phyloP scores from a whole-genome alignment of 2,113 vertebrate genomes.

The Chaetodon auriga region DNA sequence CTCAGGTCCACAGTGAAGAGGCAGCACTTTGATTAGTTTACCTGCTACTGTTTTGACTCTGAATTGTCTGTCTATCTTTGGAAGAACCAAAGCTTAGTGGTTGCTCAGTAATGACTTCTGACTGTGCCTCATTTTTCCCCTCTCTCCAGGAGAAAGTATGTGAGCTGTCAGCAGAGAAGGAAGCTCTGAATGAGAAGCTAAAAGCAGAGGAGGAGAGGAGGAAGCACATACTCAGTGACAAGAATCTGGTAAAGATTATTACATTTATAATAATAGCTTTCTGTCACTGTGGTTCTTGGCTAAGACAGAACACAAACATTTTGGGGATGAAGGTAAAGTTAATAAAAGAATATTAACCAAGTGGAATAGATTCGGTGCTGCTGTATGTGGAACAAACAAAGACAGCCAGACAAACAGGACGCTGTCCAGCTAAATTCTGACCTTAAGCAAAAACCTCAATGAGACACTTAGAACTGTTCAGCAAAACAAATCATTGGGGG shows the following conservation, averaged over 20 bases:
- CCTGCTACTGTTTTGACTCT: neutral
- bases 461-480: neutral
- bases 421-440: neutral
- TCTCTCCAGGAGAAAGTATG: slow-evolving; percentile 86
- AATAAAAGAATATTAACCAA: neutral
- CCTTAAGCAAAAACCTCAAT: neutral
- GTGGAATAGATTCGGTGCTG: neutral
- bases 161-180: slow-evolving; percentile 87
- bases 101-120: neutral
- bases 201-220: slow-evolving; percentile 89
- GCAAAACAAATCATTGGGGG: neutral
- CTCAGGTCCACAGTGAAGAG: neutral
- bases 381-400: neutral
- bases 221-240: slow-evolving; percentile 87
- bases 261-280: neutral
- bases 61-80: neutral
- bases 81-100: neutral
- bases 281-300: neutral
- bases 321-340: neutral
- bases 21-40: neutral
- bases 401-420: neutral
- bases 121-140: neutral
- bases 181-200: slow-evolving; percentile 88
- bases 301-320: neutral
- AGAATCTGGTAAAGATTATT: slow-evolving; percentile 83